These are phyloP conservation scores for Meganola albula DNA, from an alignment of 2,888 invertebrate species.

Conservation along the genomic window DNA sequence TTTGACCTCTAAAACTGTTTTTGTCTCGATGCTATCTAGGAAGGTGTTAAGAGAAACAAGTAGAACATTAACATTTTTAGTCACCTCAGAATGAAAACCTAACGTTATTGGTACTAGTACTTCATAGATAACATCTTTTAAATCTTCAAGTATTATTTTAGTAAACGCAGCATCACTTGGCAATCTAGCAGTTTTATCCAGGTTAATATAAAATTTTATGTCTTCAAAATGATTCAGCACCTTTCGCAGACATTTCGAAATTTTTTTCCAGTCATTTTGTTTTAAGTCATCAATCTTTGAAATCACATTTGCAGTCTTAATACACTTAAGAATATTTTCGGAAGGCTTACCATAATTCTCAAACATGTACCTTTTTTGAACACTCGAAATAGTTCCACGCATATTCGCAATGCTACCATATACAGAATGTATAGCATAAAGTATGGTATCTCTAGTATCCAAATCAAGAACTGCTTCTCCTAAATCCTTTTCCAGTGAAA, in stretches of 20 bases:
- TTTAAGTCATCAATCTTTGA: conserved; percentile 21
- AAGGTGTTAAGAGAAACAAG: conserved; percentile 32
- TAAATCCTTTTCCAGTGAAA: conserved; percentile 55
- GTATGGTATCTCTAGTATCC: conserved; percentile 50
- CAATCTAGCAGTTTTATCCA: conserved; percentile 67
- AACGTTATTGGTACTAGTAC: conserved; percentile 28
- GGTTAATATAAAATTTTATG: conserved; percentile 66
- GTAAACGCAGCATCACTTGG: conserved; percentile 65
- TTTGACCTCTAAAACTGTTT: conserved; percentile 54
- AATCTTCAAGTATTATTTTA: conserved; percentile 54
- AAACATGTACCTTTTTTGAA: conserved; percentile 64
- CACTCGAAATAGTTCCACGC: conserved; percentile 67
- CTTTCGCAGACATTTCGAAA: conserved; percentile 53
- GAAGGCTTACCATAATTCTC: conserved; percentile 66
- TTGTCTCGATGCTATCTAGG: conserved; percentile 39
- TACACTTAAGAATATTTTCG: conserved; percentile 45
- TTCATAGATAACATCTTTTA: conserved; percentile 40
- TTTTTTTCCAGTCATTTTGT: conserved; percentile 38
- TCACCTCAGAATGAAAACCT: conserved; percentile 22
- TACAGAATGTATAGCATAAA: conserved; percentile 68
- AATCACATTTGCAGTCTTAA: conserved; percentile 46
- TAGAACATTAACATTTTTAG: conserved; percentile 21
- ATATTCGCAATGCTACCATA: conserved; percentile 74
- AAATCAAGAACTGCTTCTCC: conserved; percentile 32
- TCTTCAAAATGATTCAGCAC: conserved; percentile 68